These are phyloP conservation scores for Syrmaticus mikado DNA, from an alignment of 2,113 vertebrate species.

Conservation along the genomic window DNA sequence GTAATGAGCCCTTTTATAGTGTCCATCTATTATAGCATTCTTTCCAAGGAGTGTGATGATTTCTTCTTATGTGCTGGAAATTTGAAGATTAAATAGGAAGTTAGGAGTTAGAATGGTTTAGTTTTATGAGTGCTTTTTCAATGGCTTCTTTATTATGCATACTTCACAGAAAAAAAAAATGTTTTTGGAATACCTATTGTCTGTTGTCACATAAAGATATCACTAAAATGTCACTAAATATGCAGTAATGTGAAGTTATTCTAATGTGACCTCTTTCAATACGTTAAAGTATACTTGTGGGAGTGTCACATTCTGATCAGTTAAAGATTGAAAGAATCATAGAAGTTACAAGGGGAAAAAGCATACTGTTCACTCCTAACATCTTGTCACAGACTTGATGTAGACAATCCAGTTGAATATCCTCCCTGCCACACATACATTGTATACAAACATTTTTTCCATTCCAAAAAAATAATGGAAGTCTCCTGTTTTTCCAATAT, in stretches of 20 bases:
- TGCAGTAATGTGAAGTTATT: not conserved
- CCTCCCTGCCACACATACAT: not conserved
- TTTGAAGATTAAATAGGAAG: not conserved
- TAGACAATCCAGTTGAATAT: not conserved
- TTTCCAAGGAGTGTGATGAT: not conserved
- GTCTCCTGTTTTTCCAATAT: not conserved
- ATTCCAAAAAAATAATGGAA: not conserved
- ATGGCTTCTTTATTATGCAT: not conserved
- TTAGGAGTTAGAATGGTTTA: not conserved
- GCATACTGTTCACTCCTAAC: accelerated
- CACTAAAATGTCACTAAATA: not conserved
- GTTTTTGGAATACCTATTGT: not conserved
- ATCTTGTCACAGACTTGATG: not conserved
- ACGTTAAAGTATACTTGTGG: not conserved
- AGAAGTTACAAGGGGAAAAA: not conserved
- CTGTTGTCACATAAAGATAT: not conserved
- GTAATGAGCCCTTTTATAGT: not conserved
- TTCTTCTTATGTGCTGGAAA: not conserved
- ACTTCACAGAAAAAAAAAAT: not conserved
- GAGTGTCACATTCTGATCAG: not conserved
- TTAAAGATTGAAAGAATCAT: not conserved
- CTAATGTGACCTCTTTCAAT: not conserved
- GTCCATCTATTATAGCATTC: not conserved
- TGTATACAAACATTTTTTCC: not conserved
- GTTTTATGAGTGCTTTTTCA: not conserved